These are phyloP conservation scores for Ferdinandea cuprea DNA, from an alignment of 2,888 invertebrate genomes.

Conservation along the genomic window DNA sequence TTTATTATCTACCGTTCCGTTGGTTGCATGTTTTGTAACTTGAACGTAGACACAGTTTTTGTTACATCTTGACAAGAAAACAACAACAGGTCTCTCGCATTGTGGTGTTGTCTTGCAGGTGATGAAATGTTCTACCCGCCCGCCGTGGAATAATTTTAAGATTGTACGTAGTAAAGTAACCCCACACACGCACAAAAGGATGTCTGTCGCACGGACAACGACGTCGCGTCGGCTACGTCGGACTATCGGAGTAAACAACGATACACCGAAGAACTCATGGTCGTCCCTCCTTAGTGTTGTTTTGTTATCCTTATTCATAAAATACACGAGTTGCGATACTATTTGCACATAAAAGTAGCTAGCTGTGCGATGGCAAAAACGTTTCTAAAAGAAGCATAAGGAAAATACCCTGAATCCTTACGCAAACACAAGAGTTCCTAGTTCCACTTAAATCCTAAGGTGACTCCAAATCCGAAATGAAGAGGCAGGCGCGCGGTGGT, in stretches of 20 bases:
- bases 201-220: background rate
- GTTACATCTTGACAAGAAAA: slow-evolving; percentile 7
- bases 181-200: slow-evolving; percentile 9
- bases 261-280: slow-evolving; percentile 31
- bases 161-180: slow-evolving; percentile 24
- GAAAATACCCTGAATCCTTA: slow-evolving; percentile 45
- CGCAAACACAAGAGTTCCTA: slow-evolving; percentile 22
- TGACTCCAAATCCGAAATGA: slow-evolving; percentile 11
- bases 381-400: background rate
- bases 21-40: too few relatives aligned
- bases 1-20: too few relatives aligned
- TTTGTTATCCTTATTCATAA: slow-evolving; percentile 63
- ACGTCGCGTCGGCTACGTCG: background rate
- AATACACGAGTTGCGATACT: slow-evolving; percentile 48
- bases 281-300: slow-evolving; percentile 26
- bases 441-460: slow-evolving; percentile 30
- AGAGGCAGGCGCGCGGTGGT: slow-evolving; percentile 32
- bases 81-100: slow-evolving; percentile 42
- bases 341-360: slow-evolving; percentile 61
- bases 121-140: slow-evolving; percentile 35
- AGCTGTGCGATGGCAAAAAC: background rate
- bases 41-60: slow-evolving; percentile 3
- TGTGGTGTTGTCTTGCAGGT: slow-evolving; percentile 32
- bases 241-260: slow-evolving; percentile 22
- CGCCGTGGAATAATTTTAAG: slow-evolving; percentile 34